Evolutionary conservation across 2,113 vertebrate species (phyloP).

Genomic region (Pseudonaja textilis): DNA sequence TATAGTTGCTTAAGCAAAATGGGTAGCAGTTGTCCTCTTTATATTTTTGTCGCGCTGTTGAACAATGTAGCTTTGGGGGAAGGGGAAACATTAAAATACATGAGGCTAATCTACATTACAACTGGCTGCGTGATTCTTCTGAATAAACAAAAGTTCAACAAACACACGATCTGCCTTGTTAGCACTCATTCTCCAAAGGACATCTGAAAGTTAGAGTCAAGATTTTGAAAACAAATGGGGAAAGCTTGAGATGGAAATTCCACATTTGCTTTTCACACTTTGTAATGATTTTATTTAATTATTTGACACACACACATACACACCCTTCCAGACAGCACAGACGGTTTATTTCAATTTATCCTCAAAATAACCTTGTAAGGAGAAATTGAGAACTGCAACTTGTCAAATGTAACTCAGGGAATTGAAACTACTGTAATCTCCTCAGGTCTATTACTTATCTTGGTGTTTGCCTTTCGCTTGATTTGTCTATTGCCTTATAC

Average conservation of each 20-base stretch:
- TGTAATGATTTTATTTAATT: background rate
- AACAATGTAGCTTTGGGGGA: constrained; percentile 29
- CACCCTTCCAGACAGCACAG: background rate
- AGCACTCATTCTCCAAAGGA: constrained; percentile 16
- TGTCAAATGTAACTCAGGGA: background rate
- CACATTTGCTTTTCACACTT: background rate
- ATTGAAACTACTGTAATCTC: background rate
- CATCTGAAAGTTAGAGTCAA: constrained; percentile 3
- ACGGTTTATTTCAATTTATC: background rate
- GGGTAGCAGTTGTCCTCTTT: constrained; percentile 12
- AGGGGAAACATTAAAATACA: constrained; percentile 41
- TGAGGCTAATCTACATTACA: constrained; percentile 27
- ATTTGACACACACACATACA: background rate
- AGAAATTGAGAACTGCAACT: background rate
- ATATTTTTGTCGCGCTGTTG: constrained; percentile 29
- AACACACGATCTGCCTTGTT: background rate
- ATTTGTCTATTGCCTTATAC: background rate
- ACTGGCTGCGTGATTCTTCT: constrained; percentile 8
- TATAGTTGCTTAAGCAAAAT: constrained; percentile 43
- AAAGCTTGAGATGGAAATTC: constrained; percentile 21
- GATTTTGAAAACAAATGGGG: too few relatives aligned
- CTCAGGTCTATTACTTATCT: background rate
- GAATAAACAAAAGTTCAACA: constrained; percentile 13
- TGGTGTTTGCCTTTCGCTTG: background rate
- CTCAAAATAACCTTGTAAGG: background rate